Evolutionary conservation across 2,797 vertebrate species (phyloP).

Genomic region (Mionectes olivaceus): DNA sequence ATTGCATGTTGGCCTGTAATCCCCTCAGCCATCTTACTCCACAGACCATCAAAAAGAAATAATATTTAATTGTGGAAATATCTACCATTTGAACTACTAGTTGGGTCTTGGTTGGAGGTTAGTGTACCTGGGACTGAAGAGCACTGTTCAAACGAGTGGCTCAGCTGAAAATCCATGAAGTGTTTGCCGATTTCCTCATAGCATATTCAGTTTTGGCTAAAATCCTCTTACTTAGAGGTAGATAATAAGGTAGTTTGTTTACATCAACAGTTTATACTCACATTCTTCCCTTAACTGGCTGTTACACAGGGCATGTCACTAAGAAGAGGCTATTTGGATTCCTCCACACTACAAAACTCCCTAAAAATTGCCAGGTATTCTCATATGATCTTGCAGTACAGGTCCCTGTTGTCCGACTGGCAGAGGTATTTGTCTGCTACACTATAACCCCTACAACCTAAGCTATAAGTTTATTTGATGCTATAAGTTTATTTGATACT

Average conservation of each 20-base stretch:
- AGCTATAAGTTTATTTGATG: background rate
- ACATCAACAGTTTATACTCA: background rate
- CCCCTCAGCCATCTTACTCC: background rate
- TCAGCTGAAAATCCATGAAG: background rate
- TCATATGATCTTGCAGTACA: background rate
- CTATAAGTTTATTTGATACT: background rate
- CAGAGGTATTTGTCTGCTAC: background rate
- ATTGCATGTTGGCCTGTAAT: accelerated
- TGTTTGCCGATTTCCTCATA: background rate
- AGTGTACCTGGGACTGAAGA: background rate
- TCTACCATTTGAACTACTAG: background rate
- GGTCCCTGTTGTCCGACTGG: background rate
- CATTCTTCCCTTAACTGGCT: background rate
- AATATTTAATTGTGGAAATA: background rate
- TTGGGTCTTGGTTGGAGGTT: background rate
- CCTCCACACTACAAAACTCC: background rate
- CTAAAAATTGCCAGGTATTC: background rate
- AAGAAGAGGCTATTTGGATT: background rate
- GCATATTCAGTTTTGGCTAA: background rate
- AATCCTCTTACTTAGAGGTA: background rate
- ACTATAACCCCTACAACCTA: background rate
- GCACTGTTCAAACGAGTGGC: background rate
- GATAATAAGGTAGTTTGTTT: background rate
- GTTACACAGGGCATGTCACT: background rate
- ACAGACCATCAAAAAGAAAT: background rate